Base-by-base conservation (phyloP, 2,888 invertebrate genomes). In the Hypomecis atomaria region DNA sequence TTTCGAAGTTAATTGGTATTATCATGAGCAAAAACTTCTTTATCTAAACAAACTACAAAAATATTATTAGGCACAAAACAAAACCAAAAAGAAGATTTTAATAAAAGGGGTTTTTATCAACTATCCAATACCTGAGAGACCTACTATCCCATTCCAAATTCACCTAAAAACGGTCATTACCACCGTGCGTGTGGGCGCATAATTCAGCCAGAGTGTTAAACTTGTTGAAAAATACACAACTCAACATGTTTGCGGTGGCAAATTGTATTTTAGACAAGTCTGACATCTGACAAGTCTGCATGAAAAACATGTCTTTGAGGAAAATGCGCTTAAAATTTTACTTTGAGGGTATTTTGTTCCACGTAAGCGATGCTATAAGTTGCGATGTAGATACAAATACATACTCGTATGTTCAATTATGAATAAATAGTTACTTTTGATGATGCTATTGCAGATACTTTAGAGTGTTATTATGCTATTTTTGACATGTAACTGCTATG, bases 161-260 rank as follows among this genome's bases (percentile, higher is more conserved):
- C 37, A 6, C 9, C 33, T 2, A 11, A 47, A 10, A 47, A 44
- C 49, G 13, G 40, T 45, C 38, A 43, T 38, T 54, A 42, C n/a
- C 10, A 23, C 6, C 47, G 57, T 62, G 62, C 62, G 62, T 62
- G 62, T 47, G 53, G 34, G 53, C 47, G 62, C 62, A 62, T 62
- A 62, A 62, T 48, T 62, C 52, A 42, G 10, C 42, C 9, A 37
- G 42, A 52, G 45, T 47, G 56, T 44, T 57, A 36, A 58, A 58
- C 53, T 40, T 43, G 49, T 43, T 57, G 52, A 52, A 58, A 57
- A 57, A 58, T 42, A 53, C 34, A 45, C 52, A 47, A 52, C 57
- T 38, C 47, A 58, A 55, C 54, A 11, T 44, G 60, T 61, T 61
- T 54, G 43, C 54, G 6, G 49, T 37, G 23, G 42, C 8, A 61